phyloP scores from a whole-genome alignment of 2,113 vertebrate genomes.

The Haliaeetus leucogaster region DNA sequence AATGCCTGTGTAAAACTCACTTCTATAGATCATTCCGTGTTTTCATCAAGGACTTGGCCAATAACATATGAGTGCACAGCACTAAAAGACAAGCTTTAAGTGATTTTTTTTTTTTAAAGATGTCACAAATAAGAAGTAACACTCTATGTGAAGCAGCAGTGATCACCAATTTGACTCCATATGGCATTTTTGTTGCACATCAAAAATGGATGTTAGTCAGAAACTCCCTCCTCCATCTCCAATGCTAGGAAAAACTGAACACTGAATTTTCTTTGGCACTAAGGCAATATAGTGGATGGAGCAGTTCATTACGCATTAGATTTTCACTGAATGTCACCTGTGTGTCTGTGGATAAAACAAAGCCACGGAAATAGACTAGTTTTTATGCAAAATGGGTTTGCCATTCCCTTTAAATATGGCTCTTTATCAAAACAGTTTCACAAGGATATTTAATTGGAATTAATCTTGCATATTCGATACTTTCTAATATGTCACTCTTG shows the following conservation, averaged over 20 bases:
- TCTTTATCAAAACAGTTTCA: not conserved
- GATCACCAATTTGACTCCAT: slow-evolving; percentile 44
- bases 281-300: not conserved
- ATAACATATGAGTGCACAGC: not conserved
- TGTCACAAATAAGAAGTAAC: slow-evolving; percentile 18
- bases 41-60: not conserved
- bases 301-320: not conserved
- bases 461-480: not conserved
- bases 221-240: not conserved
- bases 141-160: slow-evolving; percentile 4
- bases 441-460: not conserved
- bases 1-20: not conserved
- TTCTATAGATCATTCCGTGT: not conserved
- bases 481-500: slow-evolving; percentile 17
- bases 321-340: not conserved
- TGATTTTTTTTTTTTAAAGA: not conserved
- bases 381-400: not conserved
- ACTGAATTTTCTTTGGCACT: not conserved
- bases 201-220: slow-evolving; percentile 37
- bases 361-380: not conserved
- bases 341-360: not conserved
- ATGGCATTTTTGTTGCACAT: slow-evolving; percentile 32
- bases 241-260: not conserved
- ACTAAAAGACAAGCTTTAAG: slow-evolving; percentile 14
- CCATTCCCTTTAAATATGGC: not conserved